These are phyloP conservation scores for Cryptomyrus ogoouensis DNA, from an alignment of 2,113 vertebrate species.

Conservation along the genomic window DNA sequence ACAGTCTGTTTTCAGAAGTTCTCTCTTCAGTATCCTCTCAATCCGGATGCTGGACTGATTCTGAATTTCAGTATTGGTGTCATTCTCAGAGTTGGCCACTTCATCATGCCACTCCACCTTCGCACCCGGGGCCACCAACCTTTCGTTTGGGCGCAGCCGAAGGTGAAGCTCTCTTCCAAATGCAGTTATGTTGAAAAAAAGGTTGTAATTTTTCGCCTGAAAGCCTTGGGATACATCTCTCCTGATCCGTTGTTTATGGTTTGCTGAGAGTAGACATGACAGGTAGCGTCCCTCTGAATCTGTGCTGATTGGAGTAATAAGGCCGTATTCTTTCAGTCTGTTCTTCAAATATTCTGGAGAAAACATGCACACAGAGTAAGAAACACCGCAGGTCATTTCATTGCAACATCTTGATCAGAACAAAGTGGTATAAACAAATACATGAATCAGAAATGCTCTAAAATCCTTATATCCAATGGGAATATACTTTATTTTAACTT, in stretches of 20 bases:
- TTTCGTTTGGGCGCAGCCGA: constrained; percentile 71
- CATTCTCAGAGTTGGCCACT: constrained; percentile 21
- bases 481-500: background rate
- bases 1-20: constrained; percentile 81
- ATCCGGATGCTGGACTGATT: constrained; percentile 22
- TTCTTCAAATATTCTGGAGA: constrained; percentile 58
- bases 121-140: constrained; percentile 75
- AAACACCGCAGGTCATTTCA: background rate
- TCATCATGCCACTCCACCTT: constrained; percentile 84
- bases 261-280: constrained; percentile 79
- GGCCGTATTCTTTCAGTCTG: constrained; percentile 70
- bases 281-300: constrained; percentile 75
- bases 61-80: background rate
- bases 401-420: background rate
- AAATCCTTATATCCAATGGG: background rate
- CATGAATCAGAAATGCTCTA: background rate
- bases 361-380: background rate
- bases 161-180: constrained; percentile 92
- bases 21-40: constrained; percentile 63
- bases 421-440: background rate
- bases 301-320: constrained; percentile 85
- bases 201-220: constrained; percentile 37
- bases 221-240: constrained; percentile 56
- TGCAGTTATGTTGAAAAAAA: constrained; percentile 87
- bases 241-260: constrained; percentile 69